Percentiles rank a stretch among this genome's conserved stretches.
Conservation (phyloP, 2,113 vertebrate genomes). For the Zingel zingel region DNA sequence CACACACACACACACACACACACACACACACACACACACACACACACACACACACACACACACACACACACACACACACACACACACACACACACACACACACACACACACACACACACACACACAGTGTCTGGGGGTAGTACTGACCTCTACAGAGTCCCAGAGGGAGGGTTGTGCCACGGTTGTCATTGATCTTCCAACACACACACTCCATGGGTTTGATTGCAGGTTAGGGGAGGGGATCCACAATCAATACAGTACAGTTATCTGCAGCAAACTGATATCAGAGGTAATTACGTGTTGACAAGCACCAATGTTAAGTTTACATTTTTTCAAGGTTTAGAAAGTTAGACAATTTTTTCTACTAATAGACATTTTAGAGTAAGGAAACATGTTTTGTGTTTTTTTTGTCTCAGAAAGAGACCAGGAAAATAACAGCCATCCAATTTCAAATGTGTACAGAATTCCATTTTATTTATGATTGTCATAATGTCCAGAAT, state of each 20-base stretch:
- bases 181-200: conserved; percentile 63
- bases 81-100: conserved; percentile 16
- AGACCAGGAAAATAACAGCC: neutral
- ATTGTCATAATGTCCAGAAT: neutral
- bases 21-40: conserved; percentile 11
- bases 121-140: neutral
- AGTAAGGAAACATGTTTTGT: neutral
- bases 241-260: conserved; percentile 53
- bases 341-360: neutral
- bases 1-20: conserved; percentile 16
- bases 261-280: conserved; percentile 53
- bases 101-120: conserved; percentile 13
- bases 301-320: conserved; percentile 6
- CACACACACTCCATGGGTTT: conserved; percentile 36
- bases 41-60: conserved; percentile 26
- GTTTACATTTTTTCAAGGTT: conserved; percentile 18
- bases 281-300: conserved; percentile 37
- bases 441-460: neutral
- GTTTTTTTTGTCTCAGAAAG: neutral
- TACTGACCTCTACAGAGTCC: conserved; percentile 64
- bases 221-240: conserved; percentile 42
- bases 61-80: conserved; percentile 14
- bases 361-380: neutral
- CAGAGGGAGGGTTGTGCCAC: conserved; percentile 44
- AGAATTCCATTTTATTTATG: neutral